Conservation (phyloP, 2,113 vertebrate species). For the Columbina picui region DNA sequence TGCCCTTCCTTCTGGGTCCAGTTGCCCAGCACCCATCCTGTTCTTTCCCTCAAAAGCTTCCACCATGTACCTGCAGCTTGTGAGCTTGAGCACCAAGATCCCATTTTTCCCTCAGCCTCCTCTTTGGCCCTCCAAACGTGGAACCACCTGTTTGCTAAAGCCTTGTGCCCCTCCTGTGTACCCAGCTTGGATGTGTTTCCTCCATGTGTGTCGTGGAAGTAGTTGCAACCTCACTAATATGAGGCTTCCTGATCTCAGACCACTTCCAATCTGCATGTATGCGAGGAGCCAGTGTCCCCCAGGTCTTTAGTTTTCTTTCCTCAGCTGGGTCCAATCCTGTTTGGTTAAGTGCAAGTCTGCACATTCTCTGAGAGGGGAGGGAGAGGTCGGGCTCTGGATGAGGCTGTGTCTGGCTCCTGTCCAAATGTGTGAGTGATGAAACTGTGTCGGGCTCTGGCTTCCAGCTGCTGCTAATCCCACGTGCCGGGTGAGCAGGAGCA, state of each 20-base stretch:
- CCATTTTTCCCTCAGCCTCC: not conserved
- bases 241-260: not conserved
- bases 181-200: not conserved
- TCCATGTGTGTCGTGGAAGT: not conserved
- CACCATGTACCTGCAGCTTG: not conserved
- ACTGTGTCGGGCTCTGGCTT: constrained; percentile 5
- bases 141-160: not conserved
- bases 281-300: not conserved
- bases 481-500: not conserved
- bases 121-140: not conserved
- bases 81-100: not conserved
- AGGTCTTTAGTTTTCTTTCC: not conserved
- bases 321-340: not conserved
- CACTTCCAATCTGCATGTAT: not conserved
- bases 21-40: not conserved
- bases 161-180: not conserved
- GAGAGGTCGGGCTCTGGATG: constrained; percentile 19
- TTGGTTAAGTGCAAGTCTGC: constrained; percentile 33
- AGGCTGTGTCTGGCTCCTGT: constrained; percentile 9
- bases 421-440: constrained; percentile 54
- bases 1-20: not conserved
- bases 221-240: not conserved
- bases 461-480: constrained; percentile 47
- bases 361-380: constrained; percentile 38
- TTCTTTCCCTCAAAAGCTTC: not conserved